Percentiles rank a stretch among this genome's conserved stretches.
Conservation (phyloP, 1,140 invertebrate genomes). For the Ectropis grisescens region DNA sequence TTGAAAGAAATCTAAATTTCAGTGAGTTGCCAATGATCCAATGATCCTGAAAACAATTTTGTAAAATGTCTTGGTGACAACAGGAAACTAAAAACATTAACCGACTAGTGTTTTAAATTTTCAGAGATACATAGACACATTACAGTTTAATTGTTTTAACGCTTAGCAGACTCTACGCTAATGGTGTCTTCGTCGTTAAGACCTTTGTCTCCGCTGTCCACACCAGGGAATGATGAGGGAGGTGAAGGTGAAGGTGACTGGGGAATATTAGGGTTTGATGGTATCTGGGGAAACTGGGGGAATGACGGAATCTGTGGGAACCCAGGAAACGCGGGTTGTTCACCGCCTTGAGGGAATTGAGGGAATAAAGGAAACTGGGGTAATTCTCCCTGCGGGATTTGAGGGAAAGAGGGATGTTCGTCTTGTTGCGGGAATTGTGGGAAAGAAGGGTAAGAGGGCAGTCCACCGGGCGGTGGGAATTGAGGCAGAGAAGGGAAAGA, state of each 20-base stretch:
- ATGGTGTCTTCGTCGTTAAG: slow-evolving; percentile 50
- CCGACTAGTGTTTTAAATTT: too few species aligned
- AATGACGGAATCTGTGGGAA: slow-evolving; percentile 11
- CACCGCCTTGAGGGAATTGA: neutral
- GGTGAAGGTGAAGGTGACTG: slow-evolving; percentile 13
- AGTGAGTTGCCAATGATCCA: too few species aligned
- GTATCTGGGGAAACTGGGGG: slow-evolving; percentile 13
- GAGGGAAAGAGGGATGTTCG: slow-evolving; percentile 10
- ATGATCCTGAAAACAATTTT: too few species aligned
- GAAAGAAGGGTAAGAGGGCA: slow-evolving; percentile 11
- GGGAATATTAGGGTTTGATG: slow-evolving; percentile 8
- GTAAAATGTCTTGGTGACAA: too few species aligned
- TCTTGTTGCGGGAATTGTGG: slow-evolving; percentile 1
- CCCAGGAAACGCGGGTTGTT: slow-evolving; percentile 1
- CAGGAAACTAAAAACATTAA: too few species aligned
- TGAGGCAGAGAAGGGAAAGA: too few species aligned
- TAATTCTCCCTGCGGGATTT: slow-evolving; percentile 12
- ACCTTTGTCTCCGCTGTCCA: slow-evolving; percentile 21
- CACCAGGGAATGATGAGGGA: slow-evolving; percentile 20
- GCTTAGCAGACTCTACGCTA: slow-evolving; percentile 44
- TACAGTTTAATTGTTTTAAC: too few species aligned
- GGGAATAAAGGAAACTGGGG: slow-evolving; percentile 10
- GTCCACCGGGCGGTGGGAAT: slow-evolving; percentile 1
- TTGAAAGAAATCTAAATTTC: too few species aligned
- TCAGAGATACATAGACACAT: too few species aligned